phyloP scores from a whole-genome alignment of 2,797 vertebrate genomes.

The Chrosomus eos region DNA sequence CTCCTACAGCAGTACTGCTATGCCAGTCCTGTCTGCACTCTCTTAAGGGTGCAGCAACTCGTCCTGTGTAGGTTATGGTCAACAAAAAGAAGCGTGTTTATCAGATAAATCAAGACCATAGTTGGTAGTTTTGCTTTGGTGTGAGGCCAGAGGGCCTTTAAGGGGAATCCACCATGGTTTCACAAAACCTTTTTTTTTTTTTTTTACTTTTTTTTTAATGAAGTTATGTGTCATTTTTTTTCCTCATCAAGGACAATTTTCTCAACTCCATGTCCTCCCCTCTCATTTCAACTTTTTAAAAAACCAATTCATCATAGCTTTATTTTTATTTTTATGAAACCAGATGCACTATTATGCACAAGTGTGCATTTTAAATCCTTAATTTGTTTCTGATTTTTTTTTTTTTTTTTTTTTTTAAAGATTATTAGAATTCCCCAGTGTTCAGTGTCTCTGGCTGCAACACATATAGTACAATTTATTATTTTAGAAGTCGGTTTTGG shows the following conservation, averaged over 20 bases:
- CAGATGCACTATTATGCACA: background rate
- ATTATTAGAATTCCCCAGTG: slow-evolving; percentile 19
- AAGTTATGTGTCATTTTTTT: background rate
- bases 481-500: slow-evolving; percentile 55
- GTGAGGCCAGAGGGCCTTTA: slow-evolving; percentile 10
- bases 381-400: background rate
- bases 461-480: slow-evolving; percentile 47
- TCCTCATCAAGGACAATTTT: slow-evolving; percentile 19
- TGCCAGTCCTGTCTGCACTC: slow-evolving; percentile 99
- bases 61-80: slow-evolving; percentile 99
- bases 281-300: slow-evolving; percentile 33
- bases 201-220: slow-evolving; percentile 27
- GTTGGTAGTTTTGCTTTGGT: slow-evolving; percentile 43
- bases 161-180: slow-evolving; percentile 32
- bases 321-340: background rate
- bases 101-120: slow-evolving; percentile 49
- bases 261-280: slow-evolving; percentile 11
- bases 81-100: slow-evolving; percentile 88
- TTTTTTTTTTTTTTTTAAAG: background rate
- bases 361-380: background rate
- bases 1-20: slow-evolving; percentile 99
- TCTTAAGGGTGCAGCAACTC: slow-evolving; percentile 99
- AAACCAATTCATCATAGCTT: background rate
- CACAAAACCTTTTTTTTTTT: slow-evolving; percentile 29
- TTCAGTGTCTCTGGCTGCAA: slow-evolving; percentile 42